Evolutionary conservation across 2,797 vertebrate genomes (phyloP).

Genomic region (Dicrostonyx torquatus): DNA sequence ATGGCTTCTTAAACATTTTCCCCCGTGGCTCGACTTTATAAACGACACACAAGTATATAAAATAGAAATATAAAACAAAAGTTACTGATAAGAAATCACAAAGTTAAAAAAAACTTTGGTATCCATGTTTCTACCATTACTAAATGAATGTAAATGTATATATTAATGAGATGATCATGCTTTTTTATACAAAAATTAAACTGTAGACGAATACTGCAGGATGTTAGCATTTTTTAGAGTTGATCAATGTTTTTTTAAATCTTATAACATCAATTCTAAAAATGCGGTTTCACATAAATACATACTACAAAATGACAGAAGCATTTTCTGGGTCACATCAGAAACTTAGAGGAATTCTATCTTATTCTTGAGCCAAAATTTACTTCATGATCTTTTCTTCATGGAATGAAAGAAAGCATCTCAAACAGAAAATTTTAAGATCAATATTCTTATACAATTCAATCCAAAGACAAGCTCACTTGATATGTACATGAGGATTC

Average conservation of each 20-base stretch:
- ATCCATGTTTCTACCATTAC: background rate
- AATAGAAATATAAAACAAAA: too few species aligned
- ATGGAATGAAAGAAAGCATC: background rate
- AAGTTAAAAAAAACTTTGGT: background rate
- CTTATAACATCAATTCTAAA: background rate
- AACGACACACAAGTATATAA: background rate
- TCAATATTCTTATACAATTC: background rate
- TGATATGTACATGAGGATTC: background rate
- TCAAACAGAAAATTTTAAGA: background rate
- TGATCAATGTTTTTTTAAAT: background rate
- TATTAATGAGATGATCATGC: background rate
- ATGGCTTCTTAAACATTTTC: background rate
- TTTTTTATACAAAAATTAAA: background rate
- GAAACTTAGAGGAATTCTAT: background rate
- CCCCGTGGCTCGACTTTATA: background rate
- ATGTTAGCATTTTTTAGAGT: background rate
- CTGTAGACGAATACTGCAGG: background rate
- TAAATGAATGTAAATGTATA: background rate
- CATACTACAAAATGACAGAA: background rate
- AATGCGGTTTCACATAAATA: background rate
- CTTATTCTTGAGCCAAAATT: background rate
- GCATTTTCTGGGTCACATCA: background rate
- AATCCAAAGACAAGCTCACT: background rate
- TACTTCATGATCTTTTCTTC: background rate
- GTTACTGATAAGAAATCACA: background rate